phyloP scores from a whole-genome alignment of 2,888 invertebrate species.

The Oscheius onirici region DNA sequence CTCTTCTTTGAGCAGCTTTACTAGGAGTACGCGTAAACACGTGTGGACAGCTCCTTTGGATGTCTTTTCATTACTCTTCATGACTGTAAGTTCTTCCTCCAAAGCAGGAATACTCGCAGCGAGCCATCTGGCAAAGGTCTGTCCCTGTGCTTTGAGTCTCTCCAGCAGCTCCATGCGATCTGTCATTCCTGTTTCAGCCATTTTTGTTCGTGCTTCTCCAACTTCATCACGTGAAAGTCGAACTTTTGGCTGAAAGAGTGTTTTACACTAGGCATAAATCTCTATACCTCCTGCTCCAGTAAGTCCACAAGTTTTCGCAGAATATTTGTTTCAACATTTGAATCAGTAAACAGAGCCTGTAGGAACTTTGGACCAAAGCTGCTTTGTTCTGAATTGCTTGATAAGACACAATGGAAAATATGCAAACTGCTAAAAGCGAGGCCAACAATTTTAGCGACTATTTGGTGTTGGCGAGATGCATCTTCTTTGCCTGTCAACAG shows the following conservation, averaged over 20 bases:
- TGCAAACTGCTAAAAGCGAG: conserved; percentile 9
- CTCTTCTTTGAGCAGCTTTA: conserved; percentile 5
- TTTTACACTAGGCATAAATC: neutral
- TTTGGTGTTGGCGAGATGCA: neutral
- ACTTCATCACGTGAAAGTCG: conserved; percentile 13
- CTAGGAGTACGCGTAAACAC: conserved; percentile 4
- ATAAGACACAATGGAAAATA: neutral
- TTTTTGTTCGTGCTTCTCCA: neutral
- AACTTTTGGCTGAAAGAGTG: neutral
- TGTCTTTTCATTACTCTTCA: neutral
- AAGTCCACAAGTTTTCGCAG: neutral
- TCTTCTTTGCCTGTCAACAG: conserved; percentile 4
- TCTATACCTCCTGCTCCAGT: conserved; percentile 2
- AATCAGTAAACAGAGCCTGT: neutral
- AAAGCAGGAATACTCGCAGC: neutral
- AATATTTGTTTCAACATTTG: neutral
- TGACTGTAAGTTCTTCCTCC: conserved; percentile 6
- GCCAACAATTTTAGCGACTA: conserved; percentile 5
- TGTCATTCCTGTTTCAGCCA: neutral
- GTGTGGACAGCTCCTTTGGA: neutral
- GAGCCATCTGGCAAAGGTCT: conserved; percentile 17
- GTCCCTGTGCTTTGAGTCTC: conserved; percentile 21
- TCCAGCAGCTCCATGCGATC: conserved; percentile 13
- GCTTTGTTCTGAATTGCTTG: neutral
- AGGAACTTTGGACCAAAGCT: conserved; percentile 1